Evolutionary conservation across 2,113 vertebrate species (phyloP), one percentile per base, ranked within the genome.

Genomic region (Tragelaphus strepsiceros): DNA sequence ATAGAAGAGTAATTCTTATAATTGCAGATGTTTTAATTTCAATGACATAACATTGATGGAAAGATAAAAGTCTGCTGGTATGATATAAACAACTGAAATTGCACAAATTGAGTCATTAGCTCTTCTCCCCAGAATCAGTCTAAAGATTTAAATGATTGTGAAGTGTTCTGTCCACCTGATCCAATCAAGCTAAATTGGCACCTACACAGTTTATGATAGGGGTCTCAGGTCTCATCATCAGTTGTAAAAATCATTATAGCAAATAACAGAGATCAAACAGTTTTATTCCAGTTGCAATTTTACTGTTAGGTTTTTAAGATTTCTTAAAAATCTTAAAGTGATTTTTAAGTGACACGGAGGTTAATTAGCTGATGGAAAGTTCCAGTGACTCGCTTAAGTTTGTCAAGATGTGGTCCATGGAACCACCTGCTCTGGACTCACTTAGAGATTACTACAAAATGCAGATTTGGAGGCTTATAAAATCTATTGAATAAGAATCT

Each of bases 61-160:
- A 94, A 90, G 96, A 78, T 86, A 82, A 93, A 94, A 90, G 49
- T 95, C 88, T 62, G 32, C 54, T 94, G 43, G 82, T 51, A 95
- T 98, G 61, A 21, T 1, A 88, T 64, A 51, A 97, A 53, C 8
- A 90, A 83, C 7, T 89, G 81, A 80, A 67, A 90, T 39, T 56
- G 32, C 3, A 21, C 88, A 51, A 43, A 26, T 77, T 71, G 0
- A 7, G 5, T 32, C 53, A 71, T 71, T 92, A 97, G 43, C 53
- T 67, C 32, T 58, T 86, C 61, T 30, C 17, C 30, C 59, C 11
- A 54, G 93, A 67, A 96, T 93, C 32, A 71, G 88, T 90, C 94
- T 64, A 15, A 81, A 49, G 32, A 93, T 93, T 83, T 88, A 96
- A 97, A 43, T 28, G 88, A 81, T 24, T 91, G 28, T 91, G 54